Evolutionary conservation across 2,113 vertebrate genomes (phyloP), one percentile per base, ranked within the genome.

Genomic region (Pionites leucogaster): DNA sequence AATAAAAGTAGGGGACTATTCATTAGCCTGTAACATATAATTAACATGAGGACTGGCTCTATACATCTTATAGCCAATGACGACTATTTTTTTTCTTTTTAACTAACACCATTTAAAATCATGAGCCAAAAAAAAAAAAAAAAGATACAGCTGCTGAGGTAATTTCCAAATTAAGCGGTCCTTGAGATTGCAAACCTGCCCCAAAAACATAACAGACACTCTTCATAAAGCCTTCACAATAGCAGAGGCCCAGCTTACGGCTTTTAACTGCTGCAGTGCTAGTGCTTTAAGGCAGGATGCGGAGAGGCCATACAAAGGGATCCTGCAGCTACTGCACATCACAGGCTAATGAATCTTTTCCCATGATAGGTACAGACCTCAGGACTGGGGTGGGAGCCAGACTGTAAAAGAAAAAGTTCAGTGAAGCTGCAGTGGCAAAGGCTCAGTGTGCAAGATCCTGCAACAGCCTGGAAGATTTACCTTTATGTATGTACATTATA

Each of bases 351-450:
- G 89, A 91, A 92, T 80, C 94, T 94, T 79, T 60, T 33, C 88
- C 65, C 77, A 8, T 86, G 92, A 89, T 91, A 95, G 94, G 92
- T 84, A 93, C 77, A 92, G 92, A 86, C 69, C 81, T 92, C 76
- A 29, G 86, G 88, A 95, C 80, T 77, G 91, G 92, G 83, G 53
- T 27, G 29, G 42, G 50, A 94, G 94, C 92, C 95, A 95, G 57
- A 22, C 28, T 39, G 37, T 25, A 60, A 75, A 86, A 95, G 46
- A 69, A 55, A 68, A 91, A 82, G 68, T 52, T 75, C 55, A 60
- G 60, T 46, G 49, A 74, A 86, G 53, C 47, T 52, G 52, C 71
- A 47, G 44, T 4, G 20, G 64, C 41, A 86, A 65, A 65, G 35
- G 29, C 53, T 93, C 55, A 29, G 28, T 0, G 18, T 50, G 27